These are phyloP conservation scores for Calonectris borealis DNA, from an alignment of 2,113 vertebrate species.

Conservation along the genomic window DNA sequence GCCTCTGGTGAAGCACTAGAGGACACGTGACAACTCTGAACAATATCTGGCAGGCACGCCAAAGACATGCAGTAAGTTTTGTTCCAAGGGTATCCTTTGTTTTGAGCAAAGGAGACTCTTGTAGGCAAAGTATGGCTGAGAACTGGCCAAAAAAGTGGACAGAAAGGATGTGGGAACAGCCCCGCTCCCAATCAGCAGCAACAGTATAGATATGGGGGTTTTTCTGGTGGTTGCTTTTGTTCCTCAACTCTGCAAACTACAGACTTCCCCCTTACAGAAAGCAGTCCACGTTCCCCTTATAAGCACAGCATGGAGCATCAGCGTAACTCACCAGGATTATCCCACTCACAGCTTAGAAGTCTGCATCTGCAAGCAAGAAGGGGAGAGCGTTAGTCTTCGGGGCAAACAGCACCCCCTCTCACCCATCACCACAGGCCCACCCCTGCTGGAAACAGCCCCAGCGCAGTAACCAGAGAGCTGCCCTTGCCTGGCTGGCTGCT, in stretches of 20 bases:
- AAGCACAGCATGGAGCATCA: fast-evolving
- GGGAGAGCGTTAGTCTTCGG: fast-evolving
- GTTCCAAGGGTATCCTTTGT: background rate
- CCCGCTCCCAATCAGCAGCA: fast-evolving
- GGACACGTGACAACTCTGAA: fast-evolving
- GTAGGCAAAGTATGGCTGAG: background rate
- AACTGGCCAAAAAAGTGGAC: fast-evolving
- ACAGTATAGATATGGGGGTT: background rate
- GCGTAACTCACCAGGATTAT: background rate
- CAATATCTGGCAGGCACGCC: fast-evolving
- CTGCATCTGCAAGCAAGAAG: constrained; percentile 11
- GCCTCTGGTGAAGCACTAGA: background rate
- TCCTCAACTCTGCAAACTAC: background rate
- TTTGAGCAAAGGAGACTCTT: background rate
- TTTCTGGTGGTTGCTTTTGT: background rate
- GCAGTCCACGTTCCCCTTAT: fast-evolving
- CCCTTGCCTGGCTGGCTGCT: background rate
- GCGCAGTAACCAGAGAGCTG: background rate
- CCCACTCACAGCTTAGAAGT: background rate
- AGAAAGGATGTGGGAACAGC: background rate
- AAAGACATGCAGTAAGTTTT: fast-evolving
- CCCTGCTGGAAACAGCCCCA: background rate
- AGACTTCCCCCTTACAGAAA: background rate
- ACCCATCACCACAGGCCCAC: background rate
- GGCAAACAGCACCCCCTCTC: fast-evolving